Percentiles rank a stretch among this genome's conserved stretches.
These are phyloP conservation scores for Aspidapion aeneum DNA, from an alignment of 2,888 invertebrate species.

Conservation along the genomic window DNA sequence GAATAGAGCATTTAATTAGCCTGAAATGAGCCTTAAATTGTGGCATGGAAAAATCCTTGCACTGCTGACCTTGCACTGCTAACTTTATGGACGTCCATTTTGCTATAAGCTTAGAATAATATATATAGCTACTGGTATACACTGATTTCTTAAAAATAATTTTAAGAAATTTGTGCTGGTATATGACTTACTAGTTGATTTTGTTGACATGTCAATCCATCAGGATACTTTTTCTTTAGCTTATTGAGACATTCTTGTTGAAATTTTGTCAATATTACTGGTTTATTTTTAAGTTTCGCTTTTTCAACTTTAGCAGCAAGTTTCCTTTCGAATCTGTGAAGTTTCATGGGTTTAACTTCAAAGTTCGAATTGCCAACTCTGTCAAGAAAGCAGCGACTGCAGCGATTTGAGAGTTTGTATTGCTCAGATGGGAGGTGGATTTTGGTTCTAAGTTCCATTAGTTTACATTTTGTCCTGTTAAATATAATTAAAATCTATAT, in stretches of 20 bases:
- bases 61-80: no score
- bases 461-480: constrained; percentile 14
- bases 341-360: constrained; percentile 20
- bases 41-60: no score
- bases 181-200: constrained; percentile 26
- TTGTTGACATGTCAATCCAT: constrained; percentile 10
- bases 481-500: no score
- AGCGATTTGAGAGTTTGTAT: constrained; percentile 22
- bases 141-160: no score
- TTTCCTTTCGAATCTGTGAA: constrained; percentile 28
- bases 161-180: no score
- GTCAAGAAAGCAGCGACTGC: constrained; percentile 31
- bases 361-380: constrained; percentile 22
- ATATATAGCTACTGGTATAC: no score
- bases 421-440: constrained; percentile 21
- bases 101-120: no score
- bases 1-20: no score
- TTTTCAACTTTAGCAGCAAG: constrained; percentile 24
- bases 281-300: constrained; percentile 8
- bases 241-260: constrained; percentile 28
- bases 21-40: no score
- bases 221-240: constrained; percentile 13
- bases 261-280: constrained; percentile 23
- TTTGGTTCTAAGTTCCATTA: constrained; percentile 20
- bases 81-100: no score